Conservation (phyloP, 2,888 invertebrate genomes). For the Ariolimax columbianus region DNA sequence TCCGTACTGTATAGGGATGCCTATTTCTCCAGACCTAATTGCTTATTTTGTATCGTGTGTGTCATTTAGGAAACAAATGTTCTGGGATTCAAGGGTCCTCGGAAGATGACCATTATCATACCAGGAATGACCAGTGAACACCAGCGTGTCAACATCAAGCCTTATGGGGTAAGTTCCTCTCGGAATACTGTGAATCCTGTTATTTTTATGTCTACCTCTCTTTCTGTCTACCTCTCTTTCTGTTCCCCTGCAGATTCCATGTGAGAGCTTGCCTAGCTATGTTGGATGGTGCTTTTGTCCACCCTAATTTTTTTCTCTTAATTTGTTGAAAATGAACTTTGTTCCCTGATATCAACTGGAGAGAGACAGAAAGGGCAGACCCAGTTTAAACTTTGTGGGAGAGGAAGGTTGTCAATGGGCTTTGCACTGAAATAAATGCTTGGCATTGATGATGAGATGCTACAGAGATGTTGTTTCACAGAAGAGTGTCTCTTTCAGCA, state of each 20-base stretch:
- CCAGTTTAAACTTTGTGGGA: too few species aligned
- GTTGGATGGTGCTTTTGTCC: not conserved
- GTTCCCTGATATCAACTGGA: too few species aligned
- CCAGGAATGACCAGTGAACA: constrained; percentile 95
- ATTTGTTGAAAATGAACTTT: not conserved
- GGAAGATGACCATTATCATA: constrained; percentile 98
- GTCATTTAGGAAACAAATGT: constrained; percentile 95
- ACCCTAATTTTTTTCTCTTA: too few species aligned
- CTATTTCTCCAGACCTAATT: constrained; percentile 36
- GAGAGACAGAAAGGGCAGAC: too few species aligned
- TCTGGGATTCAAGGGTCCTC: constrained; percentile 98
- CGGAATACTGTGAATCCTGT: not conserved
- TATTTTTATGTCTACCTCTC: not conserved
- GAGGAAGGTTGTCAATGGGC: too few species aligned
- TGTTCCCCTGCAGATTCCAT: not conserved
- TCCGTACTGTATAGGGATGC: too few species aligned
- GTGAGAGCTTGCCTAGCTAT: too few species aligned
- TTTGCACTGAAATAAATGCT: too few species aligned
- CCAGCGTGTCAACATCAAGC: constrained; percentile 91
- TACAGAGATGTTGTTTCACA: too few species aligned
- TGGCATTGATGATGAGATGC: too few species aligned
- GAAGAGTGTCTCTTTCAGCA: too few species aligned
- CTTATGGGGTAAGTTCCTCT: constrained; percentile 80
- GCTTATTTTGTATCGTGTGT: constrained; percentile 59
- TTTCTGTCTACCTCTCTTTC: not conserved